Base-by-base conservation (phyloP, 2,797 vertebrate species). In the Sciurus vulgaris region DNA sequence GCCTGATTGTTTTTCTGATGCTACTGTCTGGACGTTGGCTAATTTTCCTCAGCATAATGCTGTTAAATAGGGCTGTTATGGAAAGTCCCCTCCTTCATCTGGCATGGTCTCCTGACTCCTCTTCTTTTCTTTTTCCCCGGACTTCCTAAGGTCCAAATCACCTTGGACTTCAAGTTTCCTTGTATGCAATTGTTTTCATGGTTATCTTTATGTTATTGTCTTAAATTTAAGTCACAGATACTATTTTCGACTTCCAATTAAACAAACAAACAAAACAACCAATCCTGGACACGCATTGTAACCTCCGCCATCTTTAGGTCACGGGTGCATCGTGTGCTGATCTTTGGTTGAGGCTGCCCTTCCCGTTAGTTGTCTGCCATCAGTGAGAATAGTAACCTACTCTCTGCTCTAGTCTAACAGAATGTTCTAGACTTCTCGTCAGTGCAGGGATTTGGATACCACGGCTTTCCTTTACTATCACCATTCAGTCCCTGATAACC, bases 1-100 rank as follows among this genome's bases (percentile, higher is more conserved):
- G 20, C 33, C 87, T 94, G 97, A 94, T 91, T 96, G 89, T 94
- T 93, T 95, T 96, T 97, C 95, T 96, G 93, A 89, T 97, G 92
- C 97, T 95, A 92, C 95, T 86, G 81, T 97, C 97, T 97, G 91
- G 89, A 82, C 70, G 65, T 86, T 97, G 73, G 90, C 59, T 97
- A 96, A 97, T 98, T 98, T 98, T 97, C 91, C 95, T 83, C 95
- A 97, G 82, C 87, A 74, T 87, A 93, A 94, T 91, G 94, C 70
- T 96, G 96, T 96, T 97, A 97, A 93, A 59, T 41, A 22, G n/a
- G 35, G 77, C 93, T 72, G 86, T 97, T 95, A 83, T 28, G 87
- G 94, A 97, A 74, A 89, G 95, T 96, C 93, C 95, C 95, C 49
- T 86, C 51, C 96, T 95, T 94, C 78, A 85, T 90, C 73, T 91